A percentile compares a stretch with the other conserved stretches of the same genome.
phyloP scores from a whole-genome alignment of 2,888 invertebrate genomes.

The Amiota mariae region DNA sequence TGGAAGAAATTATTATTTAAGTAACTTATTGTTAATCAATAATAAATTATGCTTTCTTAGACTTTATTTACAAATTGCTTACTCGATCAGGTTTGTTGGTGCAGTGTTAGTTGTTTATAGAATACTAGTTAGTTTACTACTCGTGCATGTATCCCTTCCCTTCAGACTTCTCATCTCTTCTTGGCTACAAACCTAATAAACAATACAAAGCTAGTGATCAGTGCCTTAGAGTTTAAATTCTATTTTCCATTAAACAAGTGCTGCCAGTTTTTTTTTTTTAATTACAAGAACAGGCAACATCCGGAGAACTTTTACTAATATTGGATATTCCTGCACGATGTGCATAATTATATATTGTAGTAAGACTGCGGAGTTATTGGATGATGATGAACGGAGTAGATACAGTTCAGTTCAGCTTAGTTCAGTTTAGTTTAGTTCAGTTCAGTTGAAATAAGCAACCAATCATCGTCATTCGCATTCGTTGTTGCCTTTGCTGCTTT shows the following conservation, averaged over 20 bases:
- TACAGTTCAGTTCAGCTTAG: slow-evolving; percentile 13
- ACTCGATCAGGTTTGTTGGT: too few relatives aligned
- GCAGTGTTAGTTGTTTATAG: too few relatives aligned
- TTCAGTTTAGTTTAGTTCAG: slow-evolving; percentile 39
- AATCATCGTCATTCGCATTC: slow-evolving; percentile 62
- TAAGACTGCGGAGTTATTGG: slow-evolving; percentile 43
- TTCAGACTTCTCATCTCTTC: too few relatives aligned
- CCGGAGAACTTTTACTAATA: slow-evolving; percentile 32
- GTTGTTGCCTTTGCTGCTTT: slow-evolving; percentile 55
- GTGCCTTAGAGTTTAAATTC: too few relatives aligned
- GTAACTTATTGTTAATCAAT: too few relatives aligned
- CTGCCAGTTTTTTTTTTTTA: slow-evolving; percentile 56
- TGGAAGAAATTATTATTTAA: too few relatives aligned
- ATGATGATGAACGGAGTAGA: background rate
- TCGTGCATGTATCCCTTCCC: too few relatives aligned
- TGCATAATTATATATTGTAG: slow-evolving; percentile 60
- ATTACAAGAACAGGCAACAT: slow-evolving; percentile 33
- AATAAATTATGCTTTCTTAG: too few relatives aligned
- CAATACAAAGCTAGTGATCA: too few relatives aligned
- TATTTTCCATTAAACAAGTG: slow-evolving; percentile 53
- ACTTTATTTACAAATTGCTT: too few relatives aligned
- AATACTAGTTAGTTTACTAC: too few relatives aligned
- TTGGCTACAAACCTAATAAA: too few relatives aligned
- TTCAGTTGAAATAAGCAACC: slow-evolving; percentile 55
- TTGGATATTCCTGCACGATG: slow-evolving; percentile 20